Percentiles rank a stretch among this genome's conserved stretches.
Evolutionary conservation across 2,113 vertebrate species (phyloP).

Genomic region (Platycercus adscitus): DNA sequence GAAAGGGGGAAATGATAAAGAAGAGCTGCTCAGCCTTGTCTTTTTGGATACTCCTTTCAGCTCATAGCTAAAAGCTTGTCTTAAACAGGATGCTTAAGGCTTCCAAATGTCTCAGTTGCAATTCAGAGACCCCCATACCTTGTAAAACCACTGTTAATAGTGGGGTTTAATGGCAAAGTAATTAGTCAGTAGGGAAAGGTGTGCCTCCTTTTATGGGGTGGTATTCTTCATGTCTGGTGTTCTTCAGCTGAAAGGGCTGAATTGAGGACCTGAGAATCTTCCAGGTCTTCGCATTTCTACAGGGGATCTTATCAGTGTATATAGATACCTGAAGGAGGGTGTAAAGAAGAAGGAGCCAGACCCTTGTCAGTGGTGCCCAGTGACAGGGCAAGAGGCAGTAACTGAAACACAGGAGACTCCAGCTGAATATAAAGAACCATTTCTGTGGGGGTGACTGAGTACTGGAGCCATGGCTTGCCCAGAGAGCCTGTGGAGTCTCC

Average conservation of each 20-base stretch:
- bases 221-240: neutral
- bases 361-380: neutral
- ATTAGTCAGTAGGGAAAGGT: neutral
- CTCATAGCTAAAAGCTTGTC: slow-evolving; percentile 19
- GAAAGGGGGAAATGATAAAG: neutral
- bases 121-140: neutral
- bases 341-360: neutral
- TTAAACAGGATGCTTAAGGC: slow-evolving; percentile 4
- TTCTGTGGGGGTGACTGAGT: neutral
- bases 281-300: neutral
- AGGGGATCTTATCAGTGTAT: neutral
- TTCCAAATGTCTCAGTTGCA: neutral
- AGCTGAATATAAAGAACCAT: neutral
- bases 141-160: neutral
- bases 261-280: neutral
- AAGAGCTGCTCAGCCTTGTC: neutral
- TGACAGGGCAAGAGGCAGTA: neutral
- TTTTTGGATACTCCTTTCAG: neutral
- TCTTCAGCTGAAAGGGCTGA: neutral
- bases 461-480: neutral
- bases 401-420: neutral
- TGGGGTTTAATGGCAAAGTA: neutral
- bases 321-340: neutral
- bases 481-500: neutral
- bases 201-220: neutral